A percentile compares a stretch with the other conserved stretches of the same genome.
Conservation (phyloP, 2,113 vertebrate genomes). For the Pygoscelis antarcticus region DNA sequence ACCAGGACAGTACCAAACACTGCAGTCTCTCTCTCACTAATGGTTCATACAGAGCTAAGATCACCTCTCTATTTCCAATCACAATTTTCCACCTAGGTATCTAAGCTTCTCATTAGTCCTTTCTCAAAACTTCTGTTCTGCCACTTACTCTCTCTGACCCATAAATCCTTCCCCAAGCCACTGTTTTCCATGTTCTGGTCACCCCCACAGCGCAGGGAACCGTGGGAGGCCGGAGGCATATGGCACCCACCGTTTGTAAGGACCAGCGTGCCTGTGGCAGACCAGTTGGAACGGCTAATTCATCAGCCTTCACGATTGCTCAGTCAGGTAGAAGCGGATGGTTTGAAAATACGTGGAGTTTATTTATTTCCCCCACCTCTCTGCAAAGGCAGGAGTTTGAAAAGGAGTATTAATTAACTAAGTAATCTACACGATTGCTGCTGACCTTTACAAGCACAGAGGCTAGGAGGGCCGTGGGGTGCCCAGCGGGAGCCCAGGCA, state of each 20-base stretch:
- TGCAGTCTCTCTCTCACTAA: neutral
- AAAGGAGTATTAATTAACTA: neutral
- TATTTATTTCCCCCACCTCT: neutral
- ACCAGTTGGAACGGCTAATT: neutral
- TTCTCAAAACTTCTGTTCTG: neutral
- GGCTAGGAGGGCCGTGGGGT: neutral
- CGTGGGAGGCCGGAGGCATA: fast-evolving
- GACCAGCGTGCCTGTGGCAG: neutral
- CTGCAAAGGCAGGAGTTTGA: neutral
- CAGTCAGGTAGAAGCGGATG: neutral
- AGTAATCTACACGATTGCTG: neutral
- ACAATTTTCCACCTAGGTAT: neutral
- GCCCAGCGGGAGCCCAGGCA: neutral
- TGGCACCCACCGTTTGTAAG: fast-evolving
- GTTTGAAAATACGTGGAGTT: neutral
- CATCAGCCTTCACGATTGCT: neutral
- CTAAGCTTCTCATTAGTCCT: neutral
- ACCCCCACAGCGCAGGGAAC: neutral
- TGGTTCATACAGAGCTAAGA: neutral
- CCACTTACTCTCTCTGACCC: neutral
- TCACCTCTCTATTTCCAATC: neutral
- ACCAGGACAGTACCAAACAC: neutral
- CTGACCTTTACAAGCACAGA: neutral
- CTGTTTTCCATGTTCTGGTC: neutral
- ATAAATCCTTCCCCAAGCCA: neutral